Conservation (phyloP, 2,797 vertebrate species). For the Loriculus beryllinus region DNA sequence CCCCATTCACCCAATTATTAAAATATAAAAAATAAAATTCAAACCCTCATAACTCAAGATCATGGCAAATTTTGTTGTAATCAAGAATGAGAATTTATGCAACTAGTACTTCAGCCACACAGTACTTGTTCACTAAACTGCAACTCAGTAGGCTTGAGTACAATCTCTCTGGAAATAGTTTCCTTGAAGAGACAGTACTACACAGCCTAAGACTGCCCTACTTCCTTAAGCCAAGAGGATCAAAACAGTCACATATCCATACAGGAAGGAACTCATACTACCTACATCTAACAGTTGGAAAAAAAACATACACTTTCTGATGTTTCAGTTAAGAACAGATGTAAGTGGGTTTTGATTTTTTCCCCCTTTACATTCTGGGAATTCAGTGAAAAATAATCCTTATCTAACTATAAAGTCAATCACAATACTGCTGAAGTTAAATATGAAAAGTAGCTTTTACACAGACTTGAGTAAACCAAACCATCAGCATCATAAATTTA, state of each 20-base stretch:
- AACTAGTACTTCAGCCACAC: not conserved
- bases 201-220: not conserved
- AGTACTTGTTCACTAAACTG: not conserved
- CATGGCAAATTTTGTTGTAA: rapidly evolving
- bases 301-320: not conserved
- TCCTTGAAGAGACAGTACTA: conserved; percentile 37
- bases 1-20: not conserved
- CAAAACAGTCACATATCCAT: not conserved
- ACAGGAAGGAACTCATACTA: not conserved
- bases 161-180: not conserved
- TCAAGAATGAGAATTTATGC: not conserved
- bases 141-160: not conserved
- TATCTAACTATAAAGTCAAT: not conserved
- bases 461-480: not conserved
- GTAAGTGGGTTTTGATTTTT: not conserved
- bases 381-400: not conserved
- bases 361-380: not conserved
- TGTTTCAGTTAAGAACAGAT: not conserved
- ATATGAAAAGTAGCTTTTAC: not conserved
- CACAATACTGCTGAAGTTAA: not conserved
- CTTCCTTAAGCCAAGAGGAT: not conserved
- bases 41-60: not conserved
- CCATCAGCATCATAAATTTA: not conserved
- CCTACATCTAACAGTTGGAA: not conserved
- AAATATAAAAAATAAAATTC: not conserved